A percentile compares a stretch with the other conserved stretches of the same genome.
These are phyloP conservation scores for Aspiorhynchus laticeps DNA, from an alignment of 2,113 vertebrate genomes.

Conservation along the genomic window DNA sequence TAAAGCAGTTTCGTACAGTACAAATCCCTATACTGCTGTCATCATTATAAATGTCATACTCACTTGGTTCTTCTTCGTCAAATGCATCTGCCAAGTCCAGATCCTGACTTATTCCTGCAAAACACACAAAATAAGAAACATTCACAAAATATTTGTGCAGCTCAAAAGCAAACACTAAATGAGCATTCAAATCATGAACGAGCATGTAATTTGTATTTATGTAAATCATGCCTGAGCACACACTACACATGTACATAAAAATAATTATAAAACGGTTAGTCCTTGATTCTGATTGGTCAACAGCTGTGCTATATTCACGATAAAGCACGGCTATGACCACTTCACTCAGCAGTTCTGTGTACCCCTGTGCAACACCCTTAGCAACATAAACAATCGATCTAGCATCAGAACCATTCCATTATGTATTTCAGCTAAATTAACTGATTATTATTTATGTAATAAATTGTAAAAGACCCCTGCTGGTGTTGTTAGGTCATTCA, in stretches of 20 bases:
- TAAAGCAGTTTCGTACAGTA: neutral
- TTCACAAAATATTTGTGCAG: neutral
- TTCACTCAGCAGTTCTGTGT: too few relatives aligned
- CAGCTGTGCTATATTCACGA: neutral
- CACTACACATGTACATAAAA: neutral
- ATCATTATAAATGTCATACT: constrained; percentile 9
- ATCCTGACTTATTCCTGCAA: constrained; percentile 63
- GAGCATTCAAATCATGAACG: neutral
- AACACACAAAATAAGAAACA: constrained; percentile 6
- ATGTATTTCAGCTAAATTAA: neutral
- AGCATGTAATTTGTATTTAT: neutral
- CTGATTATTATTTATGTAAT: neutral
- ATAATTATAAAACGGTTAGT: neutral
- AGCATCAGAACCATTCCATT: neutral
- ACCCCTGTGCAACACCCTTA: too few relatives aligned
- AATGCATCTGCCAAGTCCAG: constrained; percentile 49
- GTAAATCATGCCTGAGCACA: neutral
- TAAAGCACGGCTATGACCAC: too few relatives aligned
- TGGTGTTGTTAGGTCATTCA: neutral
- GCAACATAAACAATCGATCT: neutral
- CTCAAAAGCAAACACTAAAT: neutral
- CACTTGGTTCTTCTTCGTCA: neutral
- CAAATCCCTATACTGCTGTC: neutral
- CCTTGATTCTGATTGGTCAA: neutral
- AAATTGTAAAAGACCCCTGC: too few relatives aligned